phyloP scores from a whole-genome alignment of 2,797 vertebrate genomes.

The Alcedo atthis region DNA sequence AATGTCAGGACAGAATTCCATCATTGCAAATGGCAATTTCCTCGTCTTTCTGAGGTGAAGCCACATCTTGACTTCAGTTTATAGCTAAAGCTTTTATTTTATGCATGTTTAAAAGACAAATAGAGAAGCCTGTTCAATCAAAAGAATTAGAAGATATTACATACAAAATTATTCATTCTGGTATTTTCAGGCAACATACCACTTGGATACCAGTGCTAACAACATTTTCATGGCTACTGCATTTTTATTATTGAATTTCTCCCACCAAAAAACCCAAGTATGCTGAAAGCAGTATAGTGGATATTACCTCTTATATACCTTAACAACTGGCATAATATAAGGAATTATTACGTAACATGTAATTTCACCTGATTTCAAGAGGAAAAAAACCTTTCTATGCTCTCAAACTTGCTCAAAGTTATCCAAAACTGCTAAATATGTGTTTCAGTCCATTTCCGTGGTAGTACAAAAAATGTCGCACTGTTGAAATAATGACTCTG shows the following conservation, averaged over 20 bases:
- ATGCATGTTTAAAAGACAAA: not conserved
- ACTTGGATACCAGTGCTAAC: not conserved
- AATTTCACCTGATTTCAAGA: not conserved
- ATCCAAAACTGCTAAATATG: not conserved
- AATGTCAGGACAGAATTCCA: conserved; percentile 4
- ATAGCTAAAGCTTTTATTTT: not conserved
- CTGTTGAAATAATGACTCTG: not conserved
- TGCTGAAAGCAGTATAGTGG: not conserved
- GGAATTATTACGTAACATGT: not conserved
- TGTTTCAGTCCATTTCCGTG: not conserved
- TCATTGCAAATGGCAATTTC: not conserved
- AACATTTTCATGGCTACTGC: not conserved
- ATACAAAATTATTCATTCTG: not conserved
- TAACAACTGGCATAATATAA: not conserved
- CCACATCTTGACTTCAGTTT: not conserved
- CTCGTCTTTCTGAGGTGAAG: not conserved
- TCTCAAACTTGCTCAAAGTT: not conserved
- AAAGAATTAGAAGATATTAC: not conserved
- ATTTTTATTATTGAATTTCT: not conserved
- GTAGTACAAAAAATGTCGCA: not conserved
- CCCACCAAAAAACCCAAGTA: not conserved
- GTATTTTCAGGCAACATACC: not conserved
- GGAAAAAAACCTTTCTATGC: not conserved
- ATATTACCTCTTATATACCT: not conserved
- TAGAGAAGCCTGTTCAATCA: not conserved